Conservation (phyloP, 2,113 vertebrate species). For the Panurus biarmicus region DNA sequence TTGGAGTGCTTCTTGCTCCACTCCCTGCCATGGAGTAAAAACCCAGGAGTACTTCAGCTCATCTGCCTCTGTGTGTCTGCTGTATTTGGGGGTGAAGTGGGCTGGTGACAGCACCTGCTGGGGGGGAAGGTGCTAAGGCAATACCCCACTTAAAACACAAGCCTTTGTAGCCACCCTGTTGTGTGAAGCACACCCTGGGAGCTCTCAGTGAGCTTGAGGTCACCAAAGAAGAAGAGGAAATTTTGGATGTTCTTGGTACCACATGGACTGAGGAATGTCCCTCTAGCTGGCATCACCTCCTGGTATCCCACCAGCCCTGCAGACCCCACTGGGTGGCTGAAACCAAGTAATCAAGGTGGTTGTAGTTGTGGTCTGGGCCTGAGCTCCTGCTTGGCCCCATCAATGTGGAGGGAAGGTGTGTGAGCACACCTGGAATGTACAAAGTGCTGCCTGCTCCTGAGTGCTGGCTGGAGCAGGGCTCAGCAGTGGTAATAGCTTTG, state of each 20-base stretch:
- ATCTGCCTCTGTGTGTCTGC: background rate
- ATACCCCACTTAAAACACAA: rapidly evolving
- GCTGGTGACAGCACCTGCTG: background rate
- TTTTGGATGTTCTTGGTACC: background rate
- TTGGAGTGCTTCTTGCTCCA: background rate
- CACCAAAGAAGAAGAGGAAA: background rate
- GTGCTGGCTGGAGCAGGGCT: background rate
- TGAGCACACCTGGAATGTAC: background rate
- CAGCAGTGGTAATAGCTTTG: background rate
- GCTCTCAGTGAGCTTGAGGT: rapidly evolving
- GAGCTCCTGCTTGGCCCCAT: background rate
- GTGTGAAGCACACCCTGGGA: background rate
- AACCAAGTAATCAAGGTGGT: background rate
- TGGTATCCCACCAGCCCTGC: background rate
- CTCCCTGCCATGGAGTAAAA: background rate
- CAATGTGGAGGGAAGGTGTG: background rate
- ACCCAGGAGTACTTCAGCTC: background rate
- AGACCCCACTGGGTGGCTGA: background rate
- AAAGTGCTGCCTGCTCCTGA: background rate
- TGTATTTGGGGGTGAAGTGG: background rate
- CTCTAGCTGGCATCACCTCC: background rate
- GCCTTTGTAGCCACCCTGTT: background rate
- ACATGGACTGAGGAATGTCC: rapidly evolving
- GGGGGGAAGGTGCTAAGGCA: background rate
- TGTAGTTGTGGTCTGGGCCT: rapidly evolving